Evolutionary conservation across 64 coral and sea anemone genomes (phyloP), one percentile per base, ranked within the genome.

Genomic region (Montipora efflorescens): DNA sequence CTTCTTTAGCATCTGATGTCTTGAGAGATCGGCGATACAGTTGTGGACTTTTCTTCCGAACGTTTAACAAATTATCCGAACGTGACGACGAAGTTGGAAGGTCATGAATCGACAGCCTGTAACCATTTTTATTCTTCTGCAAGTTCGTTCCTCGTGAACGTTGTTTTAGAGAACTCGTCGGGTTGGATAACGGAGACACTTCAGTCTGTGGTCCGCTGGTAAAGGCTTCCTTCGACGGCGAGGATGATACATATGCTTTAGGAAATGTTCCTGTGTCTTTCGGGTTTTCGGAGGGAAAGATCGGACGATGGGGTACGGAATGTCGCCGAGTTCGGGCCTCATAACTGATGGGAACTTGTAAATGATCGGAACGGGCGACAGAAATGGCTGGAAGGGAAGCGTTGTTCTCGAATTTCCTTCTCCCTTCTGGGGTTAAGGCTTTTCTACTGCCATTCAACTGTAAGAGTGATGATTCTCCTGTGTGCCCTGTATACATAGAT

Each of bases 291-390:
- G 82, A 64, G 49, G 52, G 66, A 72, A 86, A 86, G 2, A 46
- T 86, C 8, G 82, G 82, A 51, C 44, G 82, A 86, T 86, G 82
- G 2, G 82, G 82, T 53, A 86, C 19, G n/a, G 82, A 86, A 46
- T 71, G 46, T 7, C 82, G 62, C 7, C 82, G 82, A 45, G 1
- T 51, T 86, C 82, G 70, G 19, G 82, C 45, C 9, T 69, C 36
- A 50, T 18, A 5, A 86, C 82, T 47, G 16, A 11, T 51, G 16
- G 82, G 82, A n/a, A 86, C 82, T 86, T 86, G 18, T 9, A 86
- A 64, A 51, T 50, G 62, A 4, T 86, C 82, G 6, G 82, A 86
- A 86, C 45, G 43, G 16, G 16, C 50, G n/a, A 12, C 47, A 9
- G 66, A 64, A 22, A 86, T 86, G 7, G 22, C 19, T 49, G 82